A percentile compares a stretch with the other conserved stretches of the same genome.
Conservation (phyloP, 2,797 vertebrate genomes). For the Sebastes glaucus region DNA sequence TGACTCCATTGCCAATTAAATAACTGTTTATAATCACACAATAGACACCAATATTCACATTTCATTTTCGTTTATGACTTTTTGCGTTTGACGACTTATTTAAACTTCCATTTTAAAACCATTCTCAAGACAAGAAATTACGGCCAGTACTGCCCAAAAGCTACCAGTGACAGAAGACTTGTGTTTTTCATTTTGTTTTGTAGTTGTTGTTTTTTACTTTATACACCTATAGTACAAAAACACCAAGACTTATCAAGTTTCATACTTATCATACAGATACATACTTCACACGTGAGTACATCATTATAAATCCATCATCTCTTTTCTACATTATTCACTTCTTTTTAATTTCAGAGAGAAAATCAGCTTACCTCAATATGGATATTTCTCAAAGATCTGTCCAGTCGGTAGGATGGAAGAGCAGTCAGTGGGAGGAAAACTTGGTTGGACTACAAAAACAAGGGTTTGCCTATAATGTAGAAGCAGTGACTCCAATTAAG, state of each 20-base stretch:
- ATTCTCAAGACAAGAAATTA: background rate
- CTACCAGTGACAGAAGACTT: background rate
- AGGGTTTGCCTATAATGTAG: slow-evolving; percentile 66
- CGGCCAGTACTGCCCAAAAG: background rate
- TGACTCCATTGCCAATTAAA: background rate
- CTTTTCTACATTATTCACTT: background rate
- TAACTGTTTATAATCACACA: background rate
- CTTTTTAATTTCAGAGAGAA: background rate
- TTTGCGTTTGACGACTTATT: background rate
- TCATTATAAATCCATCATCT: background rate
- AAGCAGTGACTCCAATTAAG: slow-evolving; percentile 81
- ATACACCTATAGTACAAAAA: background rate
- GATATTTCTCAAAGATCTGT: slow-evolving; percentile 45
- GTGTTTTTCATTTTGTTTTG: background rate
- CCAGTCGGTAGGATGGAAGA: slow-evolving; percentile 46
- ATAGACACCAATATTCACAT: background rate
- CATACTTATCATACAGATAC: background rate
- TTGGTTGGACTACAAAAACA: slow-evolving; percentile 47
- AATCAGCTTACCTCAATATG: slow-evolving; percentile 69
- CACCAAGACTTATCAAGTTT: background rate
- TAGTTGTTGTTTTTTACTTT: background rate
- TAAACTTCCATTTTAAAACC: background rate
- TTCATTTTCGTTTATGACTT: background rate
- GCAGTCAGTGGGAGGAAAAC: slow-evolving; percentile 43
- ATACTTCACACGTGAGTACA: background rate